Conservation (phyloP, 1,140 invertebrate species). For the Dufourea novaeangliae region DNA sequence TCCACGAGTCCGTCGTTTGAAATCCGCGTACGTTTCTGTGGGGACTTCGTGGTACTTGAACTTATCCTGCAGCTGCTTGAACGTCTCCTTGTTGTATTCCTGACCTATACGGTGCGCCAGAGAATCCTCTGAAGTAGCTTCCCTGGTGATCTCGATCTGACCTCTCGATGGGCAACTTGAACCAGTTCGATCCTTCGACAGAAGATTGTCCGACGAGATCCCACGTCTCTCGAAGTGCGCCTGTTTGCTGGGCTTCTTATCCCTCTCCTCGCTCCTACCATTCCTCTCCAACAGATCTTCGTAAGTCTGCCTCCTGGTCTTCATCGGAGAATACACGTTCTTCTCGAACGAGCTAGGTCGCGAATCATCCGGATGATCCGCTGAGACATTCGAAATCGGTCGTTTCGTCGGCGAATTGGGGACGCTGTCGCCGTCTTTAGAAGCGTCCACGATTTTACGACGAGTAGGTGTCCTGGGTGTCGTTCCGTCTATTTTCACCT, state of each 20-base stretch:
- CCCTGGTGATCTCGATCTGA: conserved; percentile 28
- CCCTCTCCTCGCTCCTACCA: conserved; percentile 52
- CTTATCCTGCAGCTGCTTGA: conserved; percentile 74
- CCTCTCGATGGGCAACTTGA: not conserved
- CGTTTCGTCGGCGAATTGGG: conserved; percentile 74
- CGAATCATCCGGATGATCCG: conserved; percentile 49
- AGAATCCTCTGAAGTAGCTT: conserved; percentile 48
- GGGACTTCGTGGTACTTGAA: conserved; percentile 75
- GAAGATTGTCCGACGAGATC: conserved; percentile 76
- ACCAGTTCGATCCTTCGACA: conserved; percentile 46
- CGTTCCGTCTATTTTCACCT: conserved; percentile 49
- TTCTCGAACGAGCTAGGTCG: conserved; percentile 31
- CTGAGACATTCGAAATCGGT: conserved; percentile 58
- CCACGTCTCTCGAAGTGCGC: conserved; percentile 70
- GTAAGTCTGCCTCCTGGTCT: conserved; percentile 69
- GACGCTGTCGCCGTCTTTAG: conserved; percentile 64
- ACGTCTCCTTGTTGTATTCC: conserved; percentile 65
- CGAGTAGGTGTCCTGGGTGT: conserved; percentile 27
- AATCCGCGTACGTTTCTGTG: conserved; percentile 76
- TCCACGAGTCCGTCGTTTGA: conserved; percentile 71
- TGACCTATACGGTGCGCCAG: conserved; percentile 4
- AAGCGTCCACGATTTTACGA: not conserved
- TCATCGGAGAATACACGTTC: conserved; percentile 64
- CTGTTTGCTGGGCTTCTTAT: conserved; percentile 1
- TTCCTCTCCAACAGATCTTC: conserved; percentile 73